phyloP scores from a whole-genome alignment of 1,140 invertebrate species.

The Drosophila kurseongensis region DNA sequence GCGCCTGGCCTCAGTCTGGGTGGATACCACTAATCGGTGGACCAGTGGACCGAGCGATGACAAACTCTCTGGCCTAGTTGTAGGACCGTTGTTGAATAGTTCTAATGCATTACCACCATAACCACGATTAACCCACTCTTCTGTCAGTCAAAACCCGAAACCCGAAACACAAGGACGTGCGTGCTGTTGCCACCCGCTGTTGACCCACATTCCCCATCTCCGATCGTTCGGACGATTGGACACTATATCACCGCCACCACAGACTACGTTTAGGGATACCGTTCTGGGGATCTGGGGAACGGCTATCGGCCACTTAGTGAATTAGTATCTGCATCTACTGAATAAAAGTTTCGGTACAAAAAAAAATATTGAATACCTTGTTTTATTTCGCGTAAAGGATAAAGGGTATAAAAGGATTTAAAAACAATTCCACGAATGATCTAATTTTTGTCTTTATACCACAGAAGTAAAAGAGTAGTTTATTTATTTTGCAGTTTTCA shows the following conservation, averaged over 20 bases:
- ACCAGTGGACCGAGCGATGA: not conserved
- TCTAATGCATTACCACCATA: conserved; percentile 35
- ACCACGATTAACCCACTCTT: conserved; percentile 1
- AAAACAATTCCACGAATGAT: no score
- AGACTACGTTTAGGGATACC: conserved; percentile 52
- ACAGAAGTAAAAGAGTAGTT: no score
- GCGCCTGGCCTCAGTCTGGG: conserved; percentile 48
- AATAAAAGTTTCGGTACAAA: conserved; percentile 84
- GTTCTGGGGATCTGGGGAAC: conserved; percentile 58
- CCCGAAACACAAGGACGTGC: conserved; percentile 45
- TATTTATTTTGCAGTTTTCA: no score
- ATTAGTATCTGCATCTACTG: conserved; percentile 78
- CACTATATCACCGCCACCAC: conserved; percentile 12
- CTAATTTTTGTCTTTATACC: no score
- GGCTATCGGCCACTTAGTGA: conserved; percentile 60
- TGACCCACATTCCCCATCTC: conserved; percentile 17
- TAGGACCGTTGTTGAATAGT: conserved; percentile 72
- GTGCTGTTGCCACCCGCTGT: conserved; percentile 50
- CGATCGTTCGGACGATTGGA: conserved; percentile 14
- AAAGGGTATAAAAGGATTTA: no score
- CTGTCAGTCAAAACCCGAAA: conserved; percentile 30
- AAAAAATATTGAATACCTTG: conserved; percentile 27
- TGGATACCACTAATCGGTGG: conserved; percentile 55
- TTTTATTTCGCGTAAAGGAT: not conserved
- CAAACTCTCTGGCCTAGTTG: conserved; percentile 20